These are phyloP conservation scores for Agrypnus murinus DNA, from an alignment of 2,888 invertebrate species.

Conservation along the genomic window DNA sequence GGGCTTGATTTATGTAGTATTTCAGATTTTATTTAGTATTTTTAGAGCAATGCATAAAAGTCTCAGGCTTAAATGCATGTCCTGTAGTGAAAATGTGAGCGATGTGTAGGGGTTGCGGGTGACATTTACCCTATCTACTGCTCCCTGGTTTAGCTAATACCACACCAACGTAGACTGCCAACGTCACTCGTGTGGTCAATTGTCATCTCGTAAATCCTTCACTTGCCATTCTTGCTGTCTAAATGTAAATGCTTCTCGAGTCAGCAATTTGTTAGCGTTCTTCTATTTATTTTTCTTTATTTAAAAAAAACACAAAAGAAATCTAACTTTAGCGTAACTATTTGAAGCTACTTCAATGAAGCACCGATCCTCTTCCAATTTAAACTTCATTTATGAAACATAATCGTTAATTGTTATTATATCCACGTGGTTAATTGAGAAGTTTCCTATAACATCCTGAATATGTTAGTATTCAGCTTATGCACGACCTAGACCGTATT, in stretches of 20 bases:
- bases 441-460: constrained; percentile 15
- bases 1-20: neutral
- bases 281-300: neutral
- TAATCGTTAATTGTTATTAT: no score
- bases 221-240: constrained; percentile 38
- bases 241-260: constrained; percentile 22
- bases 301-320: neutral
- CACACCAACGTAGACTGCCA: constrained; percentile 42
- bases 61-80: constrained; percentile 25
- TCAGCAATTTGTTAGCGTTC: neutral
- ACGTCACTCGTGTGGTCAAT: constrained; percentile 50
- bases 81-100: constrained; percentile 31
- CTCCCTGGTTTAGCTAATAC: constrained; percentile 9
- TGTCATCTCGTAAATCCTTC: constrained; percentile 52
- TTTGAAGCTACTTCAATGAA: constrained; percentile 5
- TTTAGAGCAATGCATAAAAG: constrained; percentile 17
- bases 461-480: constrained; percentile 21
- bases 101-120: constrained; percentile 33
- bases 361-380: constrained; percentile 16
- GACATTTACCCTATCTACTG: constrained; percentile 10
- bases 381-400: constrained; percentile 12
- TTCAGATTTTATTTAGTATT: constrained; percentile 6
- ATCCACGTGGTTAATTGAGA: constrained; percentile 15
- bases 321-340: neutral
- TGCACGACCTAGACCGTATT: constrained; percentile 20